A percentile compares a stretch with the other conserved stretches of the same genome.
Evolutionary conservation across 1,140 invertebrate genomes (phyloP).

Genomic region (Orchesella cincta): DNA sequence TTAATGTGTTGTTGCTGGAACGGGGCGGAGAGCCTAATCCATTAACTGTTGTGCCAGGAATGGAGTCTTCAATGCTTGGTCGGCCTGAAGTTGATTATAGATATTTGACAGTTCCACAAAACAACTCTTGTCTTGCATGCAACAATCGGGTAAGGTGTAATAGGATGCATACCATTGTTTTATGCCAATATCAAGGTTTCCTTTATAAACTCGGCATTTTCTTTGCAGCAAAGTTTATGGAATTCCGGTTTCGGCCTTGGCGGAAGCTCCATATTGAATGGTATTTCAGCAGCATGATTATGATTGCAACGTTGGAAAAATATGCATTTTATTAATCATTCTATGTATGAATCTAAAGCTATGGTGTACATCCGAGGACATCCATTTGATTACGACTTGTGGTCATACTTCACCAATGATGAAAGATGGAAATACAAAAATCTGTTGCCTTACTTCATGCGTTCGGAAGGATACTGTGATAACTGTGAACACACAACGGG

Average conservation of each 20-base stretch:
- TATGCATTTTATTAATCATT: too few species aligned
- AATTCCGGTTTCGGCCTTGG: background rate
- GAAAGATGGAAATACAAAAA: conserved; percentile 24
- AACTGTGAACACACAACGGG: background rate
- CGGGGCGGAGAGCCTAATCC: conserved; percentile 10
- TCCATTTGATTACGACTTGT: conserved; percentile 11
- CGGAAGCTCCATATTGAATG: background rate
- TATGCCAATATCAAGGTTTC: background rate
- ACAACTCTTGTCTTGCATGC: background rate
- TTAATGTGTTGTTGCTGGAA: conserved; percentile 3
- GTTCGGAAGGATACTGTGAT: conserved; percentile 8
- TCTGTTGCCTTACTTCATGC: background rate
- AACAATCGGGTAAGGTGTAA: conserved; percentile 27
- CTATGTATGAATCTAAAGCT: too few species aligned
- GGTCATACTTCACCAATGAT: conserved; percentile 8
- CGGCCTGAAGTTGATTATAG: background rate
- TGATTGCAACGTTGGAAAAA: too few species aligned
- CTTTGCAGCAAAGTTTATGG: conserved; percentile 25
- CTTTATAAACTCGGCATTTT: background rate
- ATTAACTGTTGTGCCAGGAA: background rate
- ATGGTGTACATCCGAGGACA: conserved; percentile 9
- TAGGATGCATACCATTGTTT: background rate
- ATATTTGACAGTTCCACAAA: conserved; percentile 8
- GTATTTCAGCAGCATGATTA: too few species aligned
- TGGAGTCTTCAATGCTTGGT: background rate